A percentile compares a stretch with the other conserved stretches of the same genome.
Evolutionary conservation across 2,797 vertebrate species (phyloP).

Genomic region (Nothura maculosa): DNA sequence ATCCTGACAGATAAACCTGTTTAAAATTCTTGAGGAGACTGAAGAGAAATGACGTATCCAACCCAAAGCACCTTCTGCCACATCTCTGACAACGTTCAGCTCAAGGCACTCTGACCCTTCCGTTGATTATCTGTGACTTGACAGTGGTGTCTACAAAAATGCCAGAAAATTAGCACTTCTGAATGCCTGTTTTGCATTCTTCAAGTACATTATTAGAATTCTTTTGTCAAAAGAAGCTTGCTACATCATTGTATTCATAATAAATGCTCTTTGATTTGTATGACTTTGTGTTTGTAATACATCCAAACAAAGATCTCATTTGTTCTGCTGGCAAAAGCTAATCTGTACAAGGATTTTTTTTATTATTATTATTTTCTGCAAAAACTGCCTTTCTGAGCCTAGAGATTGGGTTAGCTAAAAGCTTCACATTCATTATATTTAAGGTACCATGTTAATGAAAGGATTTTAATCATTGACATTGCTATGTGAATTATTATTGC

Average conservation of each 20-base stretch:
- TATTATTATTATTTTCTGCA: constrained; percentile 46
- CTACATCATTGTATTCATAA: constrained; percentile 74
- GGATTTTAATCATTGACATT: constrained; percentile 86
- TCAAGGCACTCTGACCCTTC: constrained; percentile 58
- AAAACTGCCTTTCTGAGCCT: constrained; percentile 75
- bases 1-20: constrained; percentile 66
- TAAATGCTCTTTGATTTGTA: constrained; percentile 76
- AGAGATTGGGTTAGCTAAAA: constrained; percentile 77
- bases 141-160: constrained; percentile 63
- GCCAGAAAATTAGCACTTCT: constrained; percentile 74
- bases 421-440: constrained; percentile 84
- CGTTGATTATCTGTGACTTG: constrained; percentile 64
- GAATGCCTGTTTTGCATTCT: constrained; percentile 74
- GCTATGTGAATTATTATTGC: constrained; percentile 86
- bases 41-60: constrained; percentile 39
- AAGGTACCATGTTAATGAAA: constrained; percentile 86
- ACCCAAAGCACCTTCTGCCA: background rate
- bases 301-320: constrained; percentile 75
- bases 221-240: constrained; percentile 64
- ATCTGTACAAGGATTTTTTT: constrained; percentile 64
- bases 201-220: constrained; percentile 71
- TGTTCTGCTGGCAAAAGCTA: constrained; percentile 69
- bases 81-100: constrained; percentile 50
- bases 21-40: constrained; percentile 72
- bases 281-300: constrained; percentile 70